Conservation (phyloP, 2,888 invertebrate genomes). For the Steinernema hermaphroditum region DNA sequence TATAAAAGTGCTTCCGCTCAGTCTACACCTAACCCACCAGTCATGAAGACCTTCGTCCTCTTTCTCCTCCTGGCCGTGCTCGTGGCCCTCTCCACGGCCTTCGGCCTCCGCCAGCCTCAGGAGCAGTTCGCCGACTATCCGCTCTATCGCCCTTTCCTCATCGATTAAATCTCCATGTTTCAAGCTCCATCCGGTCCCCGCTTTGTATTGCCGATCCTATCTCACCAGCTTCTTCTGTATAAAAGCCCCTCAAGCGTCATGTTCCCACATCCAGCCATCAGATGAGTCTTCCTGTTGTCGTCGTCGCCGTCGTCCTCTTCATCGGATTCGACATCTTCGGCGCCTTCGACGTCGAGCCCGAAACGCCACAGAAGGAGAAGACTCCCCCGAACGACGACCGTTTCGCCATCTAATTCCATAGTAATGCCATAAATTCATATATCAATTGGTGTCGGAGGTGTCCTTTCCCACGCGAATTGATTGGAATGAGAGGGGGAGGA, state of each 20-base stretch:
- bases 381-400: background rate
- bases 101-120: background rate
- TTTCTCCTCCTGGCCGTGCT: background rate
- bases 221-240: background rate
- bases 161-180: background rate
- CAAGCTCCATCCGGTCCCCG: background rate
- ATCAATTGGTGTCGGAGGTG: too few relatives aligned
- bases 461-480: background rate
- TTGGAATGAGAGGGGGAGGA: too few relatives aligned
- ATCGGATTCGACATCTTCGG: background rate
- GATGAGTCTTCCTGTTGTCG: background rate
- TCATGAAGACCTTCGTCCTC: background rate
- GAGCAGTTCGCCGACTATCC: background rate
- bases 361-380: background rate
- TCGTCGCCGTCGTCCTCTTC: background rate
- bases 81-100: background rate
- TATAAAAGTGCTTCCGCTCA: conserved; percentile 1
- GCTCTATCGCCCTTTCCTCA: background rate
- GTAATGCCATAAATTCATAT: too few relatives aligned
- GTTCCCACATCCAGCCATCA: background rate
- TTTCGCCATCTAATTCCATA: background rate
- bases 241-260: background rate
- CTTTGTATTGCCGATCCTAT: background rate
- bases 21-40: background rate
- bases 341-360: background rate